Conservation (phyloP, 2,888 invertebrate genomes). For the Marasmarcha lunaedactyla region DNA sequence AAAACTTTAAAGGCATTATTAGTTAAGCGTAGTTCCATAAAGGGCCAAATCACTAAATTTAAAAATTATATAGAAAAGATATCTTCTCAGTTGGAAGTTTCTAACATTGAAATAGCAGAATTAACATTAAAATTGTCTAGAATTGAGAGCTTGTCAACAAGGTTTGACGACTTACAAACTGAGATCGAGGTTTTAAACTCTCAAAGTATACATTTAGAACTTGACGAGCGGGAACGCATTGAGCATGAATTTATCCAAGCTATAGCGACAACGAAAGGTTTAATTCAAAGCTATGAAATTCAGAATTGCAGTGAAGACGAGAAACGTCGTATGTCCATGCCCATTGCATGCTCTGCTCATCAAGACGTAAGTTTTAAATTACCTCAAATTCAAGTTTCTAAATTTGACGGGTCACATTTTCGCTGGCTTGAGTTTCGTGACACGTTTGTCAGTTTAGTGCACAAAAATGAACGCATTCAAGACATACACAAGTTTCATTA, state of each 20-base stretch:
- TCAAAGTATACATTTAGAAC: conserved; percentile 3
- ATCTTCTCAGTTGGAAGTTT: neutral
- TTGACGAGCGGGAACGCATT: conserved; percentile 7
- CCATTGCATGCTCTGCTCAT: conserved; percentile 2
- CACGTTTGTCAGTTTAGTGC: conserved; percentile 10
- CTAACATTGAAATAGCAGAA: conserved; percentile 6
- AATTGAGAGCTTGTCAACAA: conserved; percentile 5
- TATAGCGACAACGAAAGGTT: conserved; percentile 4
- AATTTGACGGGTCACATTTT: conserved; percentile 11
- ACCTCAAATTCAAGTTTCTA: conserved; percentile 12
- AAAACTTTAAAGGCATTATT: too few relatives aligned
- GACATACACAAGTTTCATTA: conserved; percentile 14
- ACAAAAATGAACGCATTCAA: conserved; percentile 8
- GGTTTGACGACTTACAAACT: conserved; percentile 10
- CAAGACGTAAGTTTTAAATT: conserved; percentile 5
- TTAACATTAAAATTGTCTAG: conserved; percentile 7
- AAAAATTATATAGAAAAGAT: conserved; percentile 8
- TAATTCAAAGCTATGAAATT: conserved; percentile 1
- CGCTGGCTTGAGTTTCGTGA: conserved; percentile 14
- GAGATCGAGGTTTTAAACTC: conserved; percentile 10
- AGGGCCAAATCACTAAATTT: conserved; percentile 12
- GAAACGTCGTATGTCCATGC: conserved; percentile 4
- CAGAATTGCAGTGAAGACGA: conserved; percentile 1
- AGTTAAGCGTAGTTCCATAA: conserved; percentile 9
- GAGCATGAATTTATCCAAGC: conserved; percentile 5